Evolutionary conservation across 1,140 invertebrate genomes (phyloP), one percentile per base, ranked within the genome.

Genomic region (Lepidurus apus): DNA sequence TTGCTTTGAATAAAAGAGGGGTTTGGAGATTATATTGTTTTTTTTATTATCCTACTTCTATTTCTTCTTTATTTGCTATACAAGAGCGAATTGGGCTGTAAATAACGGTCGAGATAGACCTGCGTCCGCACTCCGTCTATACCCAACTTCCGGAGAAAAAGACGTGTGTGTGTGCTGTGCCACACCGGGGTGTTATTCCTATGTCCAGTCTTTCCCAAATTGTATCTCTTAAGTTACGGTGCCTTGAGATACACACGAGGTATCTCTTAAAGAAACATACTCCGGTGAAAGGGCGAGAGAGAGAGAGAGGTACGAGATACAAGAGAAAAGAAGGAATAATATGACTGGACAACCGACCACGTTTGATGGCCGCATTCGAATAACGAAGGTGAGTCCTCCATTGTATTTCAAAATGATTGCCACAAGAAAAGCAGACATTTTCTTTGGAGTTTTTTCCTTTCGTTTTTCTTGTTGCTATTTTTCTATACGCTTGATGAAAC

Each of bases 221-320:
- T 65, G 53, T 65, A 65, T 65, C 53, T 65, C 53, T 65, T 65
- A 65, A 65, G 53, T 65, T 65, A n/a, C 53, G 17, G 1, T 65
- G 21, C 53, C 53, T 7, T 65, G 53, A 21, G 53, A 65, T 65
- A 65, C 21, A 65, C 53, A 65, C 53, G n/a, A 17, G 17, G 7
- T 21, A 65, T 65, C 53, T 65, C 53, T 65, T 65, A 65, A 65
- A 65, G 53, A 65, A 65, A 65, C 53, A 65, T 65, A 65, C 53
- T 21, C 8, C 53, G 17, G 8, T 65, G 17, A n/a, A n/a, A 17
- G 21, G 7, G 21, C 17, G 5, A 65, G 53, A 21, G 9, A 65
- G 21, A 26, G 26, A 34, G 34, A 34, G 34, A 26, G 26, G 26
- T 26, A 26, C 1, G 34, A 65, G 21, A 65, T n/a, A 7, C 10